A percentile compares a stretch with the other conserved stretches of the same genome.
Evolutionary conservation across 2,888 invertebrate species (phyloP).

Genomic region (Acrocyrtus sp.): DNA sequence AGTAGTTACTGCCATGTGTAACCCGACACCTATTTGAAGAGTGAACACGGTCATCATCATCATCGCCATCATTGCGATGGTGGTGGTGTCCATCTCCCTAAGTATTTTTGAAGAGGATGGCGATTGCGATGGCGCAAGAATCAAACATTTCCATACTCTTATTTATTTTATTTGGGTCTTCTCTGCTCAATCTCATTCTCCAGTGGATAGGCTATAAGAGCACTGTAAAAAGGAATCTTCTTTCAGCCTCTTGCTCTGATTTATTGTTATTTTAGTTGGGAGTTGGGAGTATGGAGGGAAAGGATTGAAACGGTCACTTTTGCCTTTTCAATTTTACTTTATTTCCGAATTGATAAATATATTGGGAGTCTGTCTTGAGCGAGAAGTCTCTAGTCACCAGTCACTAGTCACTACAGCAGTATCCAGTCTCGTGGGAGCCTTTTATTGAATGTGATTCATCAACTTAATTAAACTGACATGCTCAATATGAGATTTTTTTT

Average conservation of each 20-base stretch:
- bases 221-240: too few relatives aligned
- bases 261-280: too few relatives aligned
- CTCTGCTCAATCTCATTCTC: too few relatives aligned
- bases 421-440: too few relatives aligned
- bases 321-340: background rate
- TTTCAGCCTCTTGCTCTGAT: too few relatives aligned
- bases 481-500: background rate
- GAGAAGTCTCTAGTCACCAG: background rate
- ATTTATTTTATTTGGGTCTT: constrained; percentile 1
- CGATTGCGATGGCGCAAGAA: background rate
- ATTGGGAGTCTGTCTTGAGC: background rate
- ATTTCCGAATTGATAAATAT: background rate
- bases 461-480: constrained; percentile 41
- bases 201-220: too few relatives aligned
- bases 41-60: background rate
- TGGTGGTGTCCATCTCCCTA: background rate
- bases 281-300: background rate
- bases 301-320: background rate
- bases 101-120: constrained; percentile 5
- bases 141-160: background rate
- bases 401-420: background rate
- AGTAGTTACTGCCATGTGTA: constrained; percentile 17
- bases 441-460: too few relatives aligned
- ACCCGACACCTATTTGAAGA: constrained; percentile 8
- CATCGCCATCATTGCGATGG: background rate